A percentile compares a stretch with the other conserved stretches of the same genome.
Conservation (phyloP, 2,888 invertebrate species). For the Tenthredo livida region DNA sequence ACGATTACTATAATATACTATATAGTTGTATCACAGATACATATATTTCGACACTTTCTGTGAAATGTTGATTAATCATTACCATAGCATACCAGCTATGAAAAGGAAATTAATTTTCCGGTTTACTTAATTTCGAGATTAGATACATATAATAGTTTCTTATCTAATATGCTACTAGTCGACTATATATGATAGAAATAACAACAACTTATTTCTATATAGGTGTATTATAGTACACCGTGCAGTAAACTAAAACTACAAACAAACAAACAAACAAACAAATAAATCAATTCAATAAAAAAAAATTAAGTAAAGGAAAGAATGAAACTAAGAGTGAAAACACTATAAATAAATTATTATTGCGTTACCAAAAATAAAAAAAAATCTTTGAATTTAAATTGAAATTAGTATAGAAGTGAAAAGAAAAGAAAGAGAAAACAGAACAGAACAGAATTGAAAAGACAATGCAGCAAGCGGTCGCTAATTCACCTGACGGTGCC, state of each 20-base stretch:
- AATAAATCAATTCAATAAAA: too few species aligned
- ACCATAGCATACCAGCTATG: too few species aligned
- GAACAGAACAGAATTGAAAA: neutral
- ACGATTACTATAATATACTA: too few species aligned
- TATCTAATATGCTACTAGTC: too few species aligned
- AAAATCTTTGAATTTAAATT: neutral
- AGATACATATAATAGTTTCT: too few species aligned
- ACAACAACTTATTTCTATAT: neutral
- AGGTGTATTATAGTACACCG: neutral
- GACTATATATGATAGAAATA: too few species aligned
- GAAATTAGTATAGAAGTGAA: neutral
- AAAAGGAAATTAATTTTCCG: too few species aligned
- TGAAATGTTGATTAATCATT: too few species aligned
- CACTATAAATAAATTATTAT: neutral
- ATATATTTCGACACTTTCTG: too few species aligned
- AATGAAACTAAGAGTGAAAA: neutral
- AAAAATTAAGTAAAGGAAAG: neutral
- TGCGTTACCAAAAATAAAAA: neutral
- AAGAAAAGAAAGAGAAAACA: neutral
- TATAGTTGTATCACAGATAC: too few species aligned
- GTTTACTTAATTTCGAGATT: too few species aligned
- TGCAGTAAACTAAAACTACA: neutral
- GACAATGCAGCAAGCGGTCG: conserved; percentile 67
- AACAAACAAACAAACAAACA: neutral
- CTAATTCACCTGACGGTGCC: conserved; percentile 71